Base-by-base conservation (phyloP, 2,888 invertebrate species). In the Xestia ashworthii region DNA sequence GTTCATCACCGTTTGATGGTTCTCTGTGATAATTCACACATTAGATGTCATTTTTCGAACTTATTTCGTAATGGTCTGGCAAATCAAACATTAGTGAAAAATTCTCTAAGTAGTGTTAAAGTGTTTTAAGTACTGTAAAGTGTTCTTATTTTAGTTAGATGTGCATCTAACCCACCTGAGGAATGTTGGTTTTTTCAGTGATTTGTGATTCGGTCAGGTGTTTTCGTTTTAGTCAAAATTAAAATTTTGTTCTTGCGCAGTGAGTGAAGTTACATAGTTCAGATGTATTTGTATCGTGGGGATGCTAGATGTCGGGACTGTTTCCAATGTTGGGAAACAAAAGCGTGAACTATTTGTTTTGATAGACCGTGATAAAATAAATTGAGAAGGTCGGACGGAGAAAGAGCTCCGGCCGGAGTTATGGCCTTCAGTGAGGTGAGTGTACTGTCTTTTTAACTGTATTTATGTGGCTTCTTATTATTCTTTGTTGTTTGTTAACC, bases 401-500 rank as follows among this genome's bases (percentile, higher is more conserved):
- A 95, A 96, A 95, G 95, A 96, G 94, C 94, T 88, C 95, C 97
- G 96, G 97, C 96, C 96, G 94, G 97, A 97, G 97, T 97, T 94
- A 98, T 98, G 98, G 98, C 98, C 98, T 98, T 98, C 97, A 98
- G 98, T 97, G 98, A 98, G 98, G 98, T 98, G 95, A 97, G 97
- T 96, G 60, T 60, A 60, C 32, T 60, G 88, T 90, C 88, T 91
- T 86, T 78, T 80, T 77, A 84, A 78, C 87, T 84, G 80, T 82
- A 80, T 84, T 85, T 84, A 86, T 84, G 72, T 82, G 81, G 78
- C 79, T 82, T 76, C 65, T 68, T 55, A 75, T 69, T 72, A 70
- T 79, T 84, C 82, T 89, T 88, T 87, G 81, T 86, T 78, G 77
- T 79, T 76, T 76, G 71, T 81, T 78, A n/a, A 69, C n/a, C 22